A percentile compares a stretch with the other conserved stretches of the same genome.
Conservation (phyloP, 2,797 vertebrate species). For the Potorous gilbertii region DNA sequence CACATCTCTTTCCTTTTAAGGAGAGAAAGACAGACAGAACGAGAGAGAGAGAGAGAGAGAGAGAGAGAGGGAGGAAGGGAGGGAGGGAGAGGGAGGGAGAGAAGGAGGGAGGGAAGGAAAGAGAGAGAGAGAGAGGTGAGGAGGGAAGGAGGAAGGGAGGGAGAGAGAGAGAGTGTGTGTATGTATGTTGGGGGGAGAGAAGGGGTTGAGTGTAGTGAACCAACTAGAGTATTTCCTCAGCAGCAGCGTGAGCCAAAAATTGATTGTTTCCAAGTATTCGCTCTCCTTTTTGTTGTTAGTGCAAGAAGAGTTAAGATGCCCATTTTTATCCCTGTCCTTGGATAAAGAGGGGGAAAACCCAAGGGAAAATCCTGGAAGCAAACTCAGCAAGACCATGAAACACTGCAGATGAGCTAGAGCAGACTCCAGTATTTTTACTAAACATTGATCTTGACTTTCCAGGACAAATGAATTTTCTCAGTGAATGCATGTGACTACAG, state of each 20-base stretch:
- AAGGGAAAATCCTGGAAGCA: neutral
- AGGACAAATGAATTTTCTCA: constrained; percentile 62
- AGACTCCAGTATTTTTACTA: constrained; percentile 60
- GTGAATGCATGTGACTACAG: constrained; percentile 47
- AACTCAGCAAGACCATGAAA: constrained; percentile 13
- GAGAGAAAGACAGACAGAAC: too few relatives aligned
- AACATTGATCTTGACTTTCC: constrained; percentile 60
- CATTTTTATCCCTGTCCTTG: neutral
- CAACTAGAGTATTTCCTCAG: neutral
- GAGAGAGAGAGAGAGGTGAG: too few relatives aligned
- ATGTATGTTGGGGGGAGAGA: neutral
- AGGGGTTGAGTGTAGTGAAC: neutral
- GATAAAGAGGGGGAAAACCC: neutral
- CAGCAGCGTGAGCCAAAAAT: neutral
- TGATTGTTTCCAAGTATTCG: too few relatives aligned
- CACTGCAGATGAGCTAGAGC: constrained; percentile 27
- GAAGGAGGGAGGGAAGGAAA: too few relatives aligned
- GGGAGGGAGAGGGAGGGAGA: too few relatives aligned
- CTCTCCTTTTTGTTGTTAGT: neutral
- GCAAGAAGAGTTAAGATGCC: neutral
- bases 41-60: too few relatives aligned
- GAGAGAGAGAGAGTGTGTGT: neutral
- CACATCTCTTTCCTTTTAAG: neutral
- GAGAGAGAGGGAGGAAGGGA: too few relatives aligned
- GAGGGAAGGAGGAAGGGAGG: too few relatives aligned